These are phyloP conservation scores for Phytoseiulus persimilis DNA, from an alignment of 2,888 invertebrate species.

Conservation along the genomic window DNA sequence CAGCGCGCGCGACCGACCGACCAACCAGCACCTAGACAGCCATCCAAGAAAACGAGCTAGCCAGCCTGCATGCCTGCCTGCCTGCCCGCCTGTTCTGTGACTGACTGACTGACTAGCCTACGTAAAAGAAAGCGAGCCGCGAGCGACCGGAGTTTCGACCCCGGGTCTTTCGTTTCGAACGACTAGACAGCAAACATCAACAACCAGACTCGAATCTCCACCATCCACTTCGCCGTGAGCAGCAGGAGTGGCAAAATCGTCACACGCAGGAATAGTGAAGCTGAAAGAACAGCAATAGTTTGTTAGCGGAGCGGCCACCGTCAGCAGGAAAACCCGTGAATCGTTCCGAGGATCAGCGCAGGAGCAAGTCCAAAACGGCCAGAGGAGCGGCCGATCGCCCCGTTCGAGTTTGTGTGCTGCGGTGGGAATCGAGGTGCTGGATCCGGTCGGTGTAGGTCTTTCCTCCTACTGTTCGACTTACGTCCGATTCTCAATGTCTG, in stretches of 20 bases:
- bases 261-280: neutral
- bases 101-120: neutral
- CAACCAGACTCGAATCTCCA: neutral
- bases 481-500: neutral
- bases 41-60: neutral
- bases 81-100: neutral
- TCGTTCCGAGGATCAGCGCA: too few relatives aligned
- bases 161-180: neutral
- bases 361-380: too few relatives aligned
- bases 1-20: neutral
- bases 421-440: too few relatives aligned
- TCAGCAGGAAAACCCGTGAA: too few relatives aligned
- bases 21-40: conserved; percentile 5
- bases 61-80: neutral
- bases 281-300: neutral
- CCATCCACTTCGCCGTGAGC: neutral
- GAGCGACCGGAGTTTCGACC: neutral
- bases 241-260: neutral
- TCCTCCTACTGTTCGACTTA: too few relatives aligned
- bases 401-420: too few relatives aligned
- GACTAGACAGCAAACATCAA: neutral
- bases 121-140: neutral
- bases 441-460: too few relatives aligned
- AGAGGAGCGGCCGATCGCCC: too few relatives aligned
- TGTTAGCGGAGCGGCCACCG: too few relatives aligned